phyloP scores from a whole-genome alignment of 2,797 vertebrate species.

The Holocentrus rufus region DNA sequence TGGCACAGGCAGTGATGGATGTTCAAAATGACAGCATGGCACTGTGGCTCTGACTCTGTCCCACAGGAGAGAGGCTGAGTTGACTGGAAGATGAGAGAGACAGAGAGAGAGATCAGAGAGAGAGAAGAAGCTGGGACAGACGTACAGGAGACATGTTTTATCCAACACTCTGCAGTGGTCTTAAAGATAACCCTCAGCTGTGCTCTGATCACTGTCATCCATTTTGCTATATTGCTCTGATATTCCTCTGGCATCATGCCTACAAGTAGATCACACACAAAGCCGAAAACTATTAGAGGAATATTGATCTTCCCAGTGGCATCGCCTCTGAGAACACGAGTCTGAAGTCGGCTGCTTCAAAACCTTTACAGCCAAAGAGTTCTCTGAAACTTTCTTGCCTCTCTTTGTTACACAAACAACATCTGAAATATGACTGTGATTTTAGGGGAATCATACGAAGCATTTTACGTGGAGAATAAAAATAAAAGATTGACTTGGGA shows the following conservation, averaged over 20 bases:
- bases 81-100: conserved; percentile 37
- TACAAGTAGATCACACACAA: conserved; percentile 47
- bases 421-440: conserved; percentile 32
- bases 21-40: neutral
- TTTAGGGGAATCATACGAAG: conserved; percentile 21
- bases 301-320: conserved; percentile 65
- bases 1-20: conserved; percentile 17
- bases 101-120: conserved; percentile 37
- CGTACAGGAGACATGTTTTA: conserved; percentile 28
- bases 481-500: no score
- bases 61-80: conserved; percentile 20
- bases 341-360: conserved; percentile 50
- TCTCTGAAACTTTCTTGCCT: neutral
- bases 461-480: no score
- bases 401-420: no score
- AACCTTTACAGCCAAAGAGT: conserved; percentile 41
- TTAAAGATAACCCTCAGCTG: conserved; percentile 1
- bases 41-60: neutral
- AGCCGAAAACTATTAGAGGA: conserved; percentile 60
- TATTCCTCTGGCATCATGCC: conserved; percentile 55
- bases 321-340: conserved; percentile 29
- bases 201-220: conserved; percentile 42
- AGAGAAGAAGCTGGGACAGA: neutral
- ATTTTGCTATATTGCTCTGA: conserved; percentile 39
- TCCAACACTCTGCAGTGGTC: conserved; percentile 24